phyloP scores from a whole-genome alignment of 2,888 invertebrate genomes.

The Colletes collaris region DNA sequence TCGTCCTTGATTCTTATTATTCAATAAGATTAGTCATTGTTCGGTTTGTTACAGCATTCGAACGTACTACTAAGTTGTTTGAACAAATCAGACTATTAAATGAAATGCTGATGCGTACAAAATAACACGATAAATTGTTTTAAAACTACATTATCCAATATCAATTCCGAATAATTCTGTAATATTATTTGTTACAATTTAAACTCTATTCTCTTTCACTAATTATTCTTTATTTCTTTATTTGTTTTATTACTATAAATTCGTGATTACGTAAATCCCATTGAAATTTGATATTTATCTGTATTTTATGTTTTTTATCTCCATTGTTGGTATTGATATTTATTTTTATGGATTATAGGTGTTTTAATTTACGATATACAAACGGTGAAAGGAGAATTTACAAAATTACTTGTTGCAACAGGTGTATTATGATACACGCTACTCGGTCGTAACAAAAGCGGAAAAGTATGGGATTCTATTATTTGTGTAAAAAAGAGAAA shows the following conservation, averaged over 20 bases:
- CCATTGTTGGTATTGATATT: neutral
- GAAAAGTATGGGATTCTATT: constrained; percentile 4
- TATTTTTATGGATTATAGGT: neutral
- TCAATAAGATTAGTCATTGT: constrained; percentile 53
- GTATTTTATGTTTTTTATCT: neutral
- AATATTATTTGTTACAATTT: neutral
- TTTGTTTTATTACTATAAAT: neutral
- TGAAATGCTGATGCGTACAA: too few relatives aligned
- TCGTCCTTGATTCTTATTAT: constrained; percentile 57
- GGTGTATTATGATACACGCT: constrained; percentile 1
- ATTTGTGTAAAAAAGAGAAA: constrained; percentile 15
- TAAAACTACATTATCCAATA: neutral
- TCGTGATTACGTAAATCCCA: neutral
- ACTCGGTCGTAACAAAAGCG: constrained; percentile 1
- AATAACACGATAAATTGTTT: neutral
- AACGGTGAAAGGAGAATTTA: neutral
- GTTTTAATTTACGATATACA: neutral
- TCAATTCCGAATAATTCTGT: neutral
- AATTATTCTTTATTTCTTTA: neutral
- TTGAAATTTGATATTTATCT: neutral
- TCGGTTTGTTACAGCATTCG: constrained; percentile 10
- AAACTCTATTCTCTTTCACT: neutral
- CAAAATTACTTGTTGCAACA: constrained; percentile 17
- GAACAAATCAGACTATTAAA: neutral
- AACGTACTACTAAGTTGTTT: neutral